Conservation (phyloP, 2,888 invertebrate species). For the Prosapia bicincta region DNA sequence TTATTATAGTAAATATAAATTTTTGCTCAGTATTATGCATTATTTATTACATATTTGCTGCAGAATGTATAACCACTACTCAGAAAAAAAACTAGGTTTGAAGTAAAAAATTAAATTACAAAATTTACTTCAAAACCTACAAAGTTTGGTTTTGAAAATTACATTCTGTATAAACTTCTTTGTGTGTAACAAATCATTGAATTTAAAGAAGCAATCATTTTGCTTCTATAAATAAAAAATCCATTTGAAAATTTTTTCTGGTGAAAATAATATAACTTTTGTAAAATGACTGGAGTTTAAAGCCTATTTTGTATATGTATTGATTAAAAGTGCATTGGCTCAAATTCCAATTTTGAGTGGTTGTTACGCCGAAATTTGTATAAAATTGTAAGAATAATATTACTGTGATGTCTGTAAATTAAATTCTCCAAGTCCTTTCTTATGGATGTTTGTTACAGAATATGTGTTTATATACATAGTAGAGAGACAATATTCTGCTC, state of each 20-base stretch:
- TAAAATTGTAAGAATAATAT: conserved; percentile 27
- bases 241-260: background rate
- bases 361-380: conserved; percentile 33
- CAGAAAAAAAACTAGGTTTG: background rate
- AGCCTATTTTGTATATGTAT: conserved; percentile 2
- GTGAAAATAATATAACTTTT: background rate
- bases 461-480: conserved; percentile 28
- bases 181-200: background rate
- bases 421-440: conserved; percentile 22
- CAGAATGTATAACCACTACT: background rate
- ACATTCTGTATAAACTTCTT: background rate
- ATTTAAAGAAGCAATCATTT: background rate
- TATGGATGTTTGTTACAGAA: conserved; percentile 27
- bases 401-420: conserved; percentile 29
- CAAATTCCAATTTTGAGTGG: conserved; percentile 29
- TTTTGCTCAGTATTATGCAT: no score
- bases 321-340: conserved; percentile 19
- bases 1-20: no score
- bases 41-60: no score
- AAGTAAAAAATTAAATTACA: no score
- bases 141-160: background rate
- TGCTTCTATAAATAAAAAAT: background rate
- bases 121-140: background rate
- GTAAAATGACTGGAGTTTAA: background rate
- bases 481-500: conserved; percentile 22